Percentiles rank a stretch among this genome's conserved stretches.
These are phyloP conservation scores for Sycophila texana DNA, from an alignment of 2,888 invertebrate species.

Conservation along the genomic window DNA sequence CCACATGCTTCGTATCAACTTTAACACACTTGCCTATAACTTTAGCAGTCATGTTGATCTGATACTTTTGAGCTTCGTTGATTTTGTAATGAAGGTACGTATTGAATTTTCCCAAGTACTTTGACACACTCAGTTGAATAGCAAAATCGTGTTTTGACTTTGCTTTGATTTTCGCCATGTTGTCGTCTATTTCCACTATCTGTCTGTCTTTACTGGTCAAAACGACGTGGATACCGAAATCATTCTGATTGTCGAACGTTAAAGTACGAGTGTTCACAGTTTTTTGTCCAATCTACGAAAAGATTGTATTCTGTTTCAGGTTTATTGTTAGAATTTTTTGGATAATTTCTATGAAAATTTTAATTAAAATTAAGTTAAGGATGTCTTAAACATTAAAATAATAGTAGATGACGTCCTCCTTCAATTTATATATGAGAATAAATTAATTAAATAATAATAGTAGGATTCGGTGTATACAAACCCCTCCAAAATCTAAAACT, in stretches of 20 bases:
- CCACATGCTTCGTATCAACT: slow-evolving; percentile 66
- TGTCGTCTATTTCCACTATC: slow-evolving; percentile 45
- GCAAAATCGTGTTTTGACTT: neutral
- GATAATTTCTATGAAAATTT: no score
- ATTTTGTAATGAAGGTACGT: slow-evolving; percentile 73
- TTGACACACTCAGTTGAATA: slow-evolving; percentile 9
- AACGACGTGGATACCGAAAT: slow-evolving; percentile 69
- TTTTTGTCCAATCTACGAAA: slow-evolving; percentile 63
- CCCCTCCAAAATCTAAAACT: slow-evolving; percentile 68
- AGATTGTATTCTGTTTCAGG: no score
- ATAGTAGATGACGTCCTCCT: neutral
- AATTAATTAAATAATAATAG: no score
- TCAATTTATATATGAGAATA: no score
- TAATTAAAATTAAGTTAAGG: no score
- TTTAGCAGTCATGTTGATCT: slow-evolving; percentile 73
- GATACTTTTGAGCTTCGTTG: slow-evolving; percentile 74
- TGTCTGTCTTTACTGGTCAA: slow-evolving; percentile 54
- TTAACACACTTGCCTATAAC: slow-evolving; percentile 72
- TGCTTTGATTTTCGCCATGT: no score
- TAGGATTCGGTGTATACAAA: slow-evolving; percentile 49
- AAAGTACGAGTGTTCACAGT: slow-evolving; percentile 67
- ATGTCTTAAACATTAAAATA: neutral
- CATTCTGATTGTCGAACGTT: slow-evolving; percentile 72
- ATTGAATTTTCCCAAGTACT: slow-evolving; percentile 63
- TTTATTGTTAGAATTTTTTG: no score